These are phyloP conservation scores for Metridium senile DNA, from an alignment of 92 coral and sea anemone genomes.

Conservation along the genomic window DNA sequence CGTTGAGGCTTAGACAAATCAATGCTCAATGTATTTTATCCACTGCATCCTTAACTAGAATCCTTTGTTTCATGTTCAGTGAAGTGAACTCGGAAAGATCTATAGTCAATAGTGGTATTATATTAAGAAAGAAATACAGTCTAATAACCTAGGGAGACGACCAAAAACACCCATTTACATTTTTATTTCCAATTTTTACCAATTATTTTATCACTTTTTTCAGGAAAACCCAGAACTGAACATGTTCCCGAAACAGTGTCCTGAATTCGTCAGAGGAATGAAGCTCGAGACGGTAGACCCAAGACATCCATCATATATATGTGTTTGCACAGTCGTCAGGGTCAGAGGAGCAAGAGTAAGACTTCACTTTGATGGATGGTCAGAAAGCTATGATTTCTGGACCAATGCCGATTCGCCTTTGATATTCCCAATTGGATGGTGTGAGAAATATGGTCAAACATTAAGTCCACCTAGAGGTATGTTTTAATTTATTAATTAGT, in stretches of 20 bases:
- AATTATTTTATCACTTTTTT: too few relatives aligned
- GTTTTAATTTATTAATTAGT: neutral
- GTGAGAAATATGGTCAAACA: constrained; percentile 77
- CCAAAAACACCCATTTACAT: too few relatives aligned
- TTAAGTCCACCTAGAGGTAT: constrained; percentile 93
- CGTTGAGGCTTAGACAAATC: too few relatives aligned
- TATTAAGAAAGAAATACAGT: too few relatives aligned
- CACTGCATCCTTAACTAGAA: too few relatives aligned
- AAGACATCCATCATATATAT: constrained; percentile 92
- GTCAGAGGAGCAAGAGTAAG: constrained; percentile 92
- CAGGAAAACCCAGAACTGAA: constrained; percentile 73
- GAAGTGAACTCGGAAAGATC: too few relatives aligned
- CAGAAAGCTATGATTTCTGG: constrained; percentile 99
- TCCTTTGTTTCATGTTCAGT: too few relatives aligned
- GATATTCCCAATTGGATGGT: constrained; percentile 94
- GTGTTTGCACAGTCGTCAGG: constrained; percentile 95
- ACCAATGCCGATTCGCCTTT: constrained; percentile 91
- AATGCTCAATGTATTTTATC: too few relatives aligned
- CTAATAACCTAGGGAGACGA: too few relatives aligned
- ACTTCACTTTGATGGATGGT: constrained; percentile 98
- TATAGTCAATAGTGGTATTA: too few relatives aligned
- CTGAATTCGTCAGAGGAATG: constrained; percentile 89
- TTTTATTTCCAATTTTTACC: too few relatives aligned
- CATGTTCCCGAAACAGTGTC: constrained; percentile 65
- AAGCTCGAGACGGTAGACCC: constrained; percentile 96